These are phyloP conservation scores for Drosophila parabipectinata DNA, from an alignment of 1,140 invertebrate species.

Conservation along the genomic window DNA sequence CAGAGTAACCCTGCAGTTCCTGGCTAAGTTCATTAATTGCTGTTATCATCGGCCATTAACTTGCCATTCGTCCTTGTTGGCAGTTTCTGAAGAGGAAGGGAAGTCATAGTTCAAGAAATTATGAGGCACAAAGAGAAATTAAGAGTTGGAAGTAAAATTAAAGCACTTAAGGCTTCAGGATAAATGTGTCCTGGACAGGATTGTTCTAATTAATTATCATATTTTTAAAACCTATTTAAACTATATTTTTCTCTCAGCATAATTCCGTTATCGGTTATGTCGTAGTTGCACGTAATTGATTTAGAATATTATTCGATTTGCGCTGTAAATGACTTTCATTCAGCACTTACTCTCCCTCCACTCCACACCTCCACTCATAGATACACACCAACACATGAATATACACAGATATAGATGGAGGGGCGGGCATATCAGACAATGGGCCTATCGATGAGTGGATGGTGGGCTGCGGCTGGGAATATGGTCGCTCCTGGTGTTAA, in stretches of 20 bases:
- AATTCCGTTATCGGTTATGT: constrained; percentile 49
- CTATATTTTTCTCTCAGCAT: not conserved
- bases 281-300: constrained; percentile 77
- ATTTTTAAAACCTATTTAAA: not conserved
- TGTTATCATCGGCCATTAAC: constrained; percentile 10
- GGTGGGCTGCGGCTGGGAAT: constrained; percentile 24
- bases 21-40: constrained; percentile 15
- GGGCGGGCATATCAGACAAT: constrained; percentile 37
- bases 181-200: no score
- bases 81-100: not conserved
- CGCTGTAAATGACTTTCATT: constrained; percentile 77
- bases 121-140: not conserved
- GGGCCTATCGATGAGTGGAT: constrained; percentile 33
- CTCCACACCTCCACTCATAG: constrained; percentile 9
- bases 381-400: constrained; percentile 7
- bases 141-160: no score
- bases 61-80: constrained; percentile 8
- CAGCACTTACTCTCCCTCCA: constrained; percentile 27
- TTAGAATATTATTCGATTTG: constrained; percentile 81
- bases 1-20: not conserved
- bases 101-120: no score
- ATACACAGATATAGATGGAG: constrained; percentile 6
- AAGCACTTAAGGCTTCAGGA: no score
- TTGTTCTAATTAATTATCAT: not conserved
- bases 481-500: constrained; percentile 68